Percentiles rank a stretch among this genome's conserved stretches.
Conservation (phyloP, 2,797 vertebrate species). For the Sus cebifrons region DNA sequence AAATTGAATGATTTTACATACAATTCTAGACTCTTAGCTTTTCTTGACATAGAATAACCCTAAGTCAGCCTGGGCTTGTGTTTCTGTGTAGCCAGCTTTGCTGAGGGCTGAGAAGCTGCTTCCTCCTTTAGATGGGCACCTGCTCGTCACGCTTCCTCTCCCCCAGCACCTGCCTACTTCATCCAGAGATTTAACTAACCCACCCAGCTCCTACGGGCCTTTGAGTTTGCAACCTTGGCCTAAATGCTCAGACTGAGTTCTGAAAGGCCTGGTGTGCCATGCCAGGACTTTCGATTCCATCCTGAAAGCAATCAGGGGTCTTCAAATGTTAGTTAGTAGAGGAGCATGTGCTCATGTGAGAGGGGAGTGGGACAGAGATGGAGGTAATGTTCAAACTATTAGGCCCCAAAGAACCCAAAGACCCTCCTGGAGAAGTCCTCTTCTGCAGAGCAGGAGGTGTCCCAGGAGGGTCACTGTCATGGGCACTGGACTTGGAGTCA, state of each 20-base stretch:
- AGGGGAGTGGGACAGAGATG: not conserved
- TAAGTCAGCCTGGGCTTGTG: not conserved
- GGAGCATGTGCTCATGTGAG: not conserved
- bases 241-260: not conserved
- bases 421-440: not conserved
- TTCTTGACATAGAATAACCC: not conserved
- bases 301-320: not conserved
- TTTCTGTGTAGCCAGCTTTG: not conserved
- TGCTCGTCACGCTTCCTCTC: not conserved
- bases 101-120: not conserved
- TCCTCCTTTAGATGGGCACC: not conserved
- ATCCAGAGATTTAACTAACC: not conserved
- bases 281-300: conserved; percentile 32
- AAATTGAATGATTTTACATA: not conserved
- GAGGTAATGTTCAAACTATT: not conserved
- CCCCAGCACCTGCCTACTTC: not conserved
- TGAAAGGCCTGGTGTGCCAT: not conserved
- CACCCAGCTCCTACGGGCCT: not conserved
- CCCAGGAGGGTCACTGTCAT: not conserved
- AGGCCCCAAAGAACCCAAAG: not conserved
- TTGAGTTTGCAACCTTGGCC: conserved; percentile 6
- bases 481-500: not conserved
- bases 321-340: conserved; percentile 49
- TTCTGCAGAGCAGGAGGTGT: not conserved
- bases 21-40: conserved; percentile 48